Base-by-base conservation (phyloP, 2,888 invertebrate species). In the Saturnia japonica region DNA sequence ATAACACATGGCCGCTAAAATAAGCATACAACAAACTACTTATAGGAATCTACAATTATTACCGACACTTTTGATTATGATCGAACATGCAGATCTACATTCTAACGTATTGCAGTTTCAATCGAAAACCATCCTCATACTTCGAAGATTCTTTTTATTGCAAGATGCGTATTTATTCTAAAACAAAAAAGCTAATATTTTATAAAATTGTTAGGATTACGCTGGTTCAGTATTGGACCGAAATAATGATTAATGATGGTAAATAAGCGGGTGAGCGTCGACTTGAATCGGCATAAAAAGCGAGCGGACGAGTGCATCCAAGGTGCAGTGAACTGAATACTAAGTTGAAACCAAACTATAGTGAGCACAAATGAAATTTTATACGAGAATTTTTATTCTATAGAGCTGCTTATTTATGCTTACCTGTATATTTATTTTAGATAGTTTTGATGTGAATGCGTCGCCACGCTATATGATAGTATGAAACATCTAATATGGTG, bases 211-310 rank as follows among this genome's bases (percentile, higher is more conserved):
- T 89, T 85, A 88, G 84, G 85, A 87, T 85, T 85, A 86, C 88
- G 80, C 78, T 79, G 84, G 86, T 82, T 87, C 86, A 85, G 81
- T 80, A 85, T 85, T 87, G 88, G 88, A 85, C 88, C 91, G 87
- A 92, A 93, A 93, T 93, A 91, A 94, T 94, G 94, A 94, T 94
- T 94, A 92, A 94, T 94, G 94, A 90, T 91, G 82, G 86, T 88
- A 94, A 94, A 94, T 94, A 94, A 94, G 93, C 94, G 94, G 94
- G 91, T 94, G 90, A 87, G 88, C 81, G 82, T 72, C 62, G 77
- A 78, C 78, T 77, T 82, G 78, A 80, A 83, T 80, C 80, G 82
- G 80, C 77, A 88, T 84, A 91, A 91, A 92, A 93, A 92, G 82
- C 78, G 45, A 71, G 28, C 69, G 78, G 79, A 74, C 80, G 78